A percentile compares a stretch with the other conserved stretches of the same genome.
Conservation (phyloP, 2,113 vertebrate genomes). For the Colaptes auratus region DNA sequence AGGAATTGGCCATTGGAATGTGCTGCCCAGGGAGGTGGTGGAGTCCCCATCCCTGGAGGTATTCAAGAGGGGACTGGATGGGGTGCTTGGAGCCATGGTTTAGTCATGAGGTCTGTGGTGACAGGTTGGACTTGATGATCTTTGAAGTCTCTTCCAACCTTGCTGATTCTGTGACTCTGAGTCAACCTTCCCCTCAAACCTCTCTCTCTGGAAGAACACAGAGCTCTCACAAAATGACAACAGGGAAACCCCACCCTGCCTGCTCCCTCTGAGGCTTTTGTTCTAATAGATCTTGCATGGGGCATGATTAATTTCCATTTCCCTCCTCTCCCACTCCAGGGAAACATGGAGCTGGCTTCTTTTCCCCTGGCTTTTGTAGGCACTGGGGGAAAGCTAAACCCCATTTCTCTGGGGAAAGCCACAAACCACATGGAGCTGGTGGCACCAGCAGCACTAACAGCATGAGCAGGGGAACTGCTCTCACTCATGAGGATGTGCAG, state of each 20-base stretch:
- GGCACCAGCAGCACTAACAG: background rate
- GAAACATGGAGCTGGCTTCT: background rate
- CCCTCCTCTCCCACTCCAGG: background rate
- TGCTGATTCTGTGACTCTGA: too few species aligned
- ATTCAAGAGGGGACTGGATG: too few species aligned
- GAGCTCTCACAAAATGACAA: background rate
- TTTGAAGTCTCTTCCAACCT: too few species aligned
- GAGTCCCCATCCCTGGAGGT: too few species aligned
- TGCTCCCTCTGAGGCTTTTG: rapidly evolving
- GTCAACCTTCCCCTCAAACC: background rate
- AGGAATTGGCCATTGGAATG: too few species aligned
- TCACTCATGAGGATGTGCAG: rapidly evolving
- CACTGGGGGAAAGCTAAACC: background rate
- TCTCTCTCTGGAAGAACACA: background rate
- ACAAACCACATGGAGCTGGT: rapidly evolving
- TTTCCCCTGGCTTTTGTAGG: background rate
- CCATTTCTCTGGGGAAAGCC: background rate
- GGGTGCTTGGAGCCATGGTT: too few species aligned
- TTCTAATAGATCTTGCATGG: background rate
- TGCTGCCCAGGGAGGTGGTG: too few species aligned
- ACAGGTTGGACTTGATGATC: too few species aligned
- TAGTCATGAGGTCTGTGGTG: too few species aligned
- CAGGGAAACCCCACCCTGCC: background rate
- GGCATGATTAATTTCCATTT: background rate
- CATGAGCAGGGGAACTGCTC: rapidly evolving